Base-by-base conservation (phyloP, 2,888 invertebrate species). In the Acleris sparsana region DNA sequence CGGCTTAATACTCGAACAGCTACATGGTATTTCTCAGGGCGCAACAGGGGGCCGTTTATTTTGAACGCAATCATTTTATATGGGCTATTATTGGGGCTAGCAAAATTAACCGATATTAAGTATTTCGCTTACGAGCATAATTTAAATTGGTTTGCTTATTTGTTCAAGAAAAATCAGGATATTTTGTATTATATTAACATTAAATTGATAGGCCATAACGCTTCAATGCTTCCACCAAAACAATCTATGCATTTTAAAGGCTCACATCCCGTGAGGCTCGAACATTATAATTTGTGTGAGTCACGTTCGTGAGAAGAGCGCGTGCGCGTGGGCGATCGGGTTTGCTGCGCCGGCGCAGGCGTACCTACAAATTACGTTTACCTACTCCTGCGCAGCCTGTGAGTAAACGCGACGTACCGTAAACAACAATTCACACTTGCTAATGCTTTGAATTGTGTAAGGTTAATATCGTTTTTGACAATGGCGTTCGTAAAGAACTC, bases 281-380 rank as follows among this genome's bases (percentile, higher is more conserved):
- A 75, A 80, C 76, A 82, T 79, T 79, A 82, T 84, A 83, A 87
- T 83, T 57, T 62, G 49, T 57, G 76, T 87, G 88, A 89, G 84
- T 88, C 88, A 88, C 77, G 73, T 74, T 49, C 80, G 82, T 83
- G 85, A 83, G 85, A 86, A 84, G 82, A 83, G 78, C 73, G 73
- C 73, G 62, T 33, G 56, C 25, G 52, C 82, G 90, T 90, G 85
- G 90, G 90, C 80, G 86, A 84, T 70, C 88, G 78, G 70, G 89
- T 55, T 18, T 51, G 60, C 63, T 18, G 61, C 63, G 74, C 74
- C 66, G 72, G 77, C 80, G 80, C 80, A 77, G 80, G 77, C 84
- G 81, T 76, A 84, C 80, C 77, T 81, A 87, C 87, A 87, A 87
- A 87, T 88, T 87, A 86, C 84, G 80, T 84, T 85, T 86, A 82